Evolutionary conservation across 2,113 vertebrate species (phyloP), one percentile per base, ranked within the genome.

Genomic region (Notiomystis cincta): DNA sequence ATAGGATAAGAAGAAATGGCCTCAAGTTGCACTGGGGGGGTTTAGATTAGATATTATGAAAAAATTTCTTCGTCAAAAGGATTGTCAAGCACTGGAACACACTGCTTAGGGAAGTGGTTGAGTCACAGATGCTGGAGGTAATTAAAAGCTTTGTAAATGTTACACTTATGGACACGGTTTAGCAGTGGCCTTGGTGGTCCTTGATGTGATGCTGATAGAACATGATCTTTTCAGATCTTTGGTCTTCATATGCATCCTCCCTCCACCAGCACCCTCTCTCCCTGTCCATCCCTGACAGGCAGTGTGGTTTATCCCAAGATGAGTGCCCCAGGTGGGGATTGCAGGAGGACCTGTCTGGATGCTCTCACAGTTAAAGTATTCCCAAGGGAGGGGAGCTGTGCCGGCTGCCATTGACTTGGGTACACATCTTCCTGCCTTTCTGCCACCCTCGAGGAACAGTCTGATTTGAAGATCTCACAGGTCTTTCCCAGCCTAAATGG

Each of bases 281-380:
- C 10, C 13, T 19, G 72, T 27, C 37, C 8, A 4, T 45, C 7
- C 0, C 1, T n/a, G 69, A 2, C 9, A 11, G 53, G 45, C n/a
- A 53, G 1, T 18, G 69, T 47, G 78, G 30, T 35, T 75, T 60
- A 8, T 33, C 37, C 31, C 22, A 22, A 40, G 8, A 21, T 7
- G 35, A 31, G 35, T 3, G 28, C 18, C 10, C 7, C 23, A 10
- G n/a, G 61, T 40, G 21, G 47, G 9, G 53, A 47, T 21, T 67
- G 87, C 38, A 60, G 61, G 28, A 67, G 69, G n/a, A 30, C 8
- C 13, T 73, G 53, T 66, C 37, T 73, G 58, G 60, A 8, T 73
- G 31, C 15, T 73, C 44, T 3, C 33, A 10, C 1, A 50, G 22
- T 27, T 40, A 40, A 27, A 21, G 22, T 16, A 5, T 15, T 40